phyloP scores from a whole-genome alignment of 2,888 invertebrate genomes.

The Petrophora chlorosata region DNA sequence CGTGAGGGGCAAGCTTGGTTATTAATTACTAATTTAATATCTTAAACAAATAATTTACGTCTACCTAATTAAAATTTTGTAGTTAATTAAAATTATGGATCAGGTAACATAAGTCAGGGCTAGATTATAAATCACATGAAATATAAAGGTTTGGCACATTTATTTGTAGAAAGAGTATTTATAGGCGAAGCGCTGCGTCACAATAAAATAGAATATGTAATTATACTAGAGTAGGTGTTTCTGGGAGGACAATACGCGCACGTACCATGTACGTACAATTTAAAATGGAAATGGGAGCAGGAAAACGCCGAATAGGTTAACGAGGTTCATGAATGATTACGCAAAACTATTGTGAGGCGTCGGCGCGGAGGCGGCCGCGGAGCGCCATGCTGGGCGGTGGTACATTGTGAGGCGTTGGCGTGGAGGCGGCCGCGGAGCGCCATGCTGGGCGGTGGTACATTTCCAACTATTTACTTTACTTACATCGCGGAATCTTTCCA shows the following conservation, averaged over 20 bases:
- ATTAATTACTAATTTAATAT: slow-evolving; percentile 33
- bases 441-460: slow-evolving; percentile 23
- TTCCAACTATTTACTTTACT: slow-evolving; percentile 29
- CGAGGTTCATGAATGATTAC: slow-evolving; percentile 56
- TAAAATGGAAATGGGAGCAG: slow-evolving; percentile 54
- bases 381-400: slow-evolving; percentile 25
- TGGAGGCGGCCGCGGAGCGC: too few species aligned
- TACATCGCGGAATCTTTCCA: slow-evolving; percentile 4
- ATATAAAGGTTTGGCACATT: slow-evolving; percentile 63
- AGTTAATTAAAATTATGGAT: slow-evolving; percentile 35
- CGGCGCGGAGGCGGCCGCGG: too few species aligned
- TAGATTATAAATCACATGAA: slow-evolving; percentile 28
- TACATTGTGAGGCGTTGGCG: slow-evolving; percentile 34
- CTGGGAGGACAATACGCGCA: slow-evolving; percentile 53
- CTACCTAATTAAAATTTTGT: slow-evolving; percentile 38
- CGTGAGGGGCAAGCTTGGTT: slow-evolving; percentile 77
- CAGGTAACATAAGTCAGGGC: slow-evolving; percentile 35
- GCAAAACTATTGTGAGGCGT: slow-evolving; percentile 51
- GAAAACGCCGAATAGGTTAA: slow-evolving; percentile 50
- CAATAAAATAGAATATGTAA: slow-evolving; percentile 49
- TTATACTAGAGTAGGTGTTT: slow-evolving; percentile 46
- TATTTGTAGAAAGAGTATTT: slow-evolving; percentile 44
- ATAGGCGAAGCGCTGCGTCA: slow-evolving; percentile 59
- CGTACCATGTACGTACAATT: slow-evolving; percentile 48
- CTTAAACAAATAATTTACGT: slow-evolving; percentile 30